These are phyloP conservation scores for Tortrix viridana DNA, from an alignment of 2,888 invertebrate species.

Conservation along the genomic window DNA sequence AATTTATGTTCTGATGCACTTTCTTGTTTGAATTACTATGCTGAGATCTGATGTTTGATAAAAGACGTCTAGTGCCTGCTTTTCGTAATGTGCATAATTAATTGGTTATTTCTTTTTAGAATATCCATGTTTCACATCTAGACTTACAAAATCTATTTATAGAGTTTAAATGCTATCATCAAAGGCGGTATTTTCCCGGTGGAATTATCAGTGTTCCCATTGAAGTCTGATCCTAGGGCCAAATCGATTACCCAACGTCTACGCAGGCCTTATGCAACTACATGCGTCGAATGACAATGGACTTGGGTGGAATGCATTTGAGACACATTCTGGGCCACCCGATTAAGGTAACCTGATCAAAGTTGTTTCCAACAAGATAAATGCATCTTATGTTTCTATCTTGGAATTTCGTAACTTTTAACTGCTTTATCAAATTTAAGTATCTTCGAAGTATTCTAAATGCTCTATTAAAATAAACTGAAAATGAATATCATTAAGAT, in stretches of 20 bases:
- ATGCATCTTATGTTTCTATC: slow-evolving; percentile 7
- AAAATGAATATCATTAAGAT: background rate
- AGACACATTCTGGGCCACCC: slow-evolving; percentile 34
- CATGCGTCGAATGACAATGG: slow-evolving; percentile 72
- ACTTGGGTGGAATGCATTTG: slow-evolving; percentile 54
- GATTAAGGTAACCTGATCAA: slow-evolving; percentile 33
- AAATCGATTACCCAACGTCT: slow-evolving; percentile 63
- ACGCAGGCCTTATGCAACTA: slow-evolving; percentile 61
- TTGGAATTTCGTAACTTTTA: slow-evolving; percentile 7
- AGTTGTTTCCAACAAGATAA: slow-evolving; percentile 3
- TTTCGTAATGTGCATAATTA: slow-evolving; percentile 26
- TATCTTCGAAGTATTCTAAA: too few species aligned
- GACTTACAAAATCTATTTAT: slow-evolving; percentile 39
- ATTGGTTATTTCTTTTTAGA: slow-evolving; percentile 10
- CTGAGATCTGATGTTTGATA: slow-evolving; percentile 30
- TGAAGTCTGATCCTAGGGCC: slow-evolving; percentile 62
- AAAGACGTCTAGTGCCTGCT: slow-evolving; percentile 26
- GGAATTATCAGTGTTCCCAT: slow-evolving; percentile 58
- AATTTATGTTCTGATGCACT: slow-evolving; percentile 39
- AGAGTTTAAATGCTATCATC: slow-evolving; percentile 41
- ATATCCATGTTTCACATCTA: slow-evolving; percentile 9
- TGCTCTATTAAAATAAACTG: too few species aligned
- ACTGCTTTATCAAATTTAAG: too few species aligned
- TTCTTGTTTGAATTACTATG: slow-evolving; percentile 36
- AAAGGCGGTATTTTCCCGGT: slow-evolving; percentile 50